Conservation (phyloP, 2,113 vertebrate species). For the Carassius gibelio region DNA sequence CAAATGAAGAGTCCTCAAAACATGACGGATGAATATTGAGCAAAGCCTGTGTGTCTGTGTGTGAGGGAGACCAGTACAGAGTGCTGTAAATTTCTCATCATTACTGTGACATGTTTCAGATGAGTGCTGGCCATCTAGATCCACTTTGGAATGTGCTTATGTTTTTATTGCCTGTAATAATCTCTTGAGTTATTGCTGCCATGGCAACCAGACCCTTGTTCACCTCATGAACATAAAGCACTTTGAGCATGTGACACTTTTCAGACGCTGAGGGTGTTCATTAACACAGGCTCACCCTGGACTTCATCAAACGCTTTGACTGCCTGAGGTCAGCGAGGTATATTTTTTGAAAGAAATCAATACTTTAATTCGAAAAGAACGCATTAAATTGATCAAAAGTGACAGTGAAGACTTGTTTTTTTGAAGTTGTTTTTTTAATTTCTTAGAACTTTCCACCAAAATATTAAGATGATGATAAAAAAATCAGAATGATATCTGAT, state of each 20-base stretch:
- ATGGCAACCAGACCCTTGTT: constrained; percentile 30
- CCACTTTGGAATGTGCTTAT: constrained; percentile 55
- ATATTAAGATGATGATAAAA: too few relatives aligned
- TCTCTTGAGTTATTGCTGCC: constrained; percentile 17
- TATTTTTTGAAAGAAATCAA: not conserved
- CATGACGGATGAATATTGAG: not conserved
- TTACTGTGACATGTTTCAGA: constrained; percentile 33
- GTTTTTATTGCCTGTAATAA: constrained; percentile 58
- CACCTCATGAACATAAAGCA: constrained; percentile 6
- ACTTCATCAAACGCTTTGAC: constrained; percentile 16
- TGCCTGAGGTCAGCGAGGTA: not conserved
- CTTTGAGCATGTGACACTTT: constrained; percentile 32
- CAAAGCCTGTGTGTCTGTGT: not conserved
- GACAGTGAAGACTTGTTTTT: too few relatives aligned
- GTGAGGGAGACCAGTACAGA: not conserved
- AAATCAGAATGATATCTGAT: too few relatives aligned
- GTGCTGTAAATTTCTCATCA: not conserved
- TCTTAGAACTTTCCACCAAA: not conserved
- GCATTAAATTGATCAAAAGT: not conserved
- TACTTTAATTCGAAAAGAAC: not conserved
- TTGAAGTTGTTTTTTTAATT: not conserved
- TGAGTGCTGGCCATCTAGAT: constrained; percentile 37
- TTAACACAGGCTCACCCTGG: constrained; percentile 35
- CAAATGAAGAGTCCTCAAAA: constrained; percentile 22
- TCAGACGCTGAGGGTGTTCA: constrained; percentile 32